These are phyloP conservation scores for Masnerella sp. DNA, from an alignment of 2,888 invertebrate genomes.

Conservation along the genomic window DNA sequence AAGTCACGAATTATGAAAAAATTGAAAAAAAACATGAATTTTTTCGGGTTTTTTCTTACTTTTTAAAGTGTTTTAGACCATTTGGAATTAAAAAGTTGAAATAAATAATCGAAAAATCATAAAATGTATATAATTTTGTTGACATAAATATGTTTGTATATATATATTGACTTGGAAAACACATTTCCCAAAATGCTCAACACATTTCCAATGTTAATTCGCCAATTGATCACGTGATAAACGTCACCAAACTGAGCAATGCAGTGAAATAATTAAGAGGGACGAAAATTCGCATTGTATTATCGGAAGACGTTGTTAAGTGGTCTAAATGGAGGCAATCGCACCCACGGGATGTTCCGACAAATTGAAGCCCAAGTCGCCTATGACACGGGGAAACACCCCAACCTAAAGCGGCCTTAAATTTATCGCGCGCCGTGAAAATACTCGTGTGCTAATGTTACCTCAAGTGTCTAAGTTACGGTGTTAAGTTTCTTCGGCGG, in stretches of 20 bases:
- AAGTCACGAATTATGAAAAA: no score
- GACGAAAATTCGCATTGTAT: neutral
- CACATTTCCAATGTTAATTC: neutral
- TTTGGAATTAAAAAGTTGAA: no score
- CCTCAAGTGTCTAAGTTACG: no score
- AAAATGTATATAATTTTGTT: no score
- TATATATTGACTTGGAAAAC: no score
- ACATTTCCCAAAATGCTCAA: neutral
- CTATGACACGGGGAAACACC: conserved; percentile 32
- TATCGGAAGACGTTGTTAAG: conserved; percentile 28
- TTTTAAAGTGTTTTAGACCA: no score
- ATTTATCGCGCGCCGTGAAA: conserved; percentile 25
- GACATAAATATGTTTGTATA: no score
- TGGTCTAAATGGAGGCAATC: conserved; percentile 37
- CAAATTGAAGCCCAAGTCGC: conserved; percentile 40
- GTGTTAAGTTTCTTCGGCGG: neutral
- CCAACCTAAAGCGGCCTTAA: conserved; percentile 9
- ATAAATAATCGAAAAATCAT: no score
- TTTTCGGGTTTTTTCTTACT: no score
- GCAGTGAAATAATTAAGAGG: neutral
- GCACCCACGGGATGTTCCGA: conserved; percentile 27
- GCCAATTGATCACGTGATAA: neutral
- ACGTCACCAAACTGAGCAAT: neutral
- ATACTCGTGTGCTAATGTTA: conserved; percentile 10
- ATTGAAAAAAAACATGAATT: no score